A percentile compares a stretch with the other conserved stretches of the same genome.
Conservation (phyloP, 2,797 vertebrate species). For the Pangasius larnaudii region DNA sequence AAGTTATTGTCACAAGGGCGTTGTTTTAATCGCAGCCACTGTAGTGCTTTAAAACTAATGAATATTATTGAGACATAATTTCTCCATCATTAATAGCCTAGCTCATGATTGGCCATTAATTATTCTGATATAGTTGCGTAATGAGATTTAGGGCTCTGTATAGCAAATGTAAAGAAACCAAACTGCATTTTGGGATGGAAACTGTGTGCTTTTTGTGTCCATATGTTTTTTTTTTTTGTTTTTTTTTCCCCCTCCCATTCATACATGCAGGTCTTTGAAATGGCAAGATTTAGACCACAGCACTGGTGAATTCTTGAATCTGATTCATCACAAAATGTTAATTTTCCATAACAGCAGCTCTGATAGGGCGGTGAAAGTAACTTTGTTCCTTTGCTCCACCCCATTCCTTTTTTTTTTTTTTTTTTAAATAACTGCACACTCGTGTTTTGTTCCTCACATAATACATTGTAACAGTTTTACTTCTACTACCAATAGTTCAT, state of each 20-base stretch:
- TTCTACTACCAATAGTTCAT: neutral
- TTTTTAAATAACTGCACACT: neutral
- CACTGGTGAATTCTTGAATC: neutral
- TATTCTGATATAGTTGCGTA: neutral
- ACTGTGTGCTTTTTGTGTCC: neutral
- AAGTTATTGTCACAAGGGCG: slow-evolving; percentile 12
- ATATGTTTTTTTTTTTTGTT: neutral
- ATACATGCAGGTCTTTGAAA: neutral
- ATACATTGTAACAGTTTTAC: neutral
- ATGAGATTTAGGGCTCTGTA: neutral
- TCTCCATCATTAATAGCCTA: neutral
- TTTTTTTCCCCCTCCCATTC: neutral
- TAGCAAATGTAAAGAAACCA: neutral
- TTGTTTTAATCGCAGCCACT: neutral
- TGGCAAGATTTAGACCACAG: neutral
- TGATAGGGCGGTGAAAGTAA: neutral
- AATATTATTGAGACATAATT: neutral
- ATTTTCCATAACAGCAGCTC: neutral
- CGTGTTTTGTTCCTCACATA: neutral
- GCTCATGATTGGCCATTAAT: neutral
- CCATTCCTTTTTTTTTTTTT: neutral
- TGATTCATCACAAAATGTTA: neutral
- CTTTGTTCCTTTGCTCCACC: neutral
- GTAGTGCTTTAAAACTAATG: neutral
- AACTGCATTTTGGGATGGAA: neutral